These are phyloP conservation scores for Haliclona indistincta DNA, from an alignment of 37 sponge, comb jelly and placozoan genomes.

Conservation along the genomic window DNA sequence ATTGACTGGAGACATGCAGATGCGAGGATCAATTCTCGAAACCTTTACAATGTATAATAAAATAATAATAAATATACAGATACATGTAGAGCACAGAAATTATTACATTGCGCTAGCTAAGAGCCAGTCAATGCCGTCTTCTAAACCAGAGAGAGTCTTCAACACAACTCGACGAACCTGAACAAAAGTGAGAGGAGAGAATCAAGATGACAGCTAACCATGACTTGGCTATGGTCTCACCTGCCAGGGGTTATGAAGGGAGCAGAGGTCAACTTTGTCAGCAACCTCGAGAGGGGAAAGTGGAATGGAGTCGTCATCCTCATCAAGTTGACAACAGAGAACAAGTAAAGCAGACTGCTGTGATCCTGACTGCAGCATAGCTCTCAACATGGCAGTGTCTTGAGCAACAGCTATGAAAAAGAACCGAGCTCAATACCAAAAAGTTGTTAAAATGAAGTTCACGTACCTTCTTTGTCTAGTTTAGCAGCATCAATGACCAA, in stretches of 20 bases:
- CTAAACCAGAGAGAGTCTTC: too few species aligned
- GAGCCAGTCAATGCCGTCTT: too few species aligned
- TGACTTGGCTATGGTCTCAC: background rate
- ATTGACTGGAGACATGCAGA: too few species aligned
- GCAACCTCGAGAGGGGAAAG: background rate
- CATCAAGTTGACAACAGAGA: background rate
- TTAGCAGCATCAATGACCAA: slow-evolving; percentile 24
- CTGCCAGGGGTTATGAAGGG: slow-evolving; percentile 1
- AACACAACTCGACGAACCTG: too few species aligned
- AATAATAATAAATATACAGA: too few species aligned
- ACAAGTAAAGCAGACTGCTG: background rate
- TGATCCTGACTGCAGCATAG: background rate
- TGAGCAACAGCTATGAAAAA: background rate
- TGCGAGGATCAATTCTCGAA: too few species aligned
- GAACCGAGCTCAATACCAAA: background rate
- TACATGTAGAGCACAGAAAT: too few species aligned
- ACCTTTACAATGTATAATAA: too few species aligned
- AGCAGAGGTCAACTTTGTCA: background rate
- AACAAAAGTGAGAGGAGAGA: too few species aligned
- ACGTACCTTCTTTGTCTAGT: slow-evolving; percentile 9
- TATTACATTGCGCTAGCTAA: too few species aligned
- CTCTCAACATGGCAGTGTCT: slow-evolving; percentile 11
- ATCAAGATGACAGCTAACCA: slow-evolving; percentile 34
- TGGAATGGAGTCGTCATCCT: background rate
- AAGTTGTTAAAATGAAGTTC: background rate